Conservation (phyloP, 2,113 vertebrate species). For the Atractosteus spatula region DNA sequence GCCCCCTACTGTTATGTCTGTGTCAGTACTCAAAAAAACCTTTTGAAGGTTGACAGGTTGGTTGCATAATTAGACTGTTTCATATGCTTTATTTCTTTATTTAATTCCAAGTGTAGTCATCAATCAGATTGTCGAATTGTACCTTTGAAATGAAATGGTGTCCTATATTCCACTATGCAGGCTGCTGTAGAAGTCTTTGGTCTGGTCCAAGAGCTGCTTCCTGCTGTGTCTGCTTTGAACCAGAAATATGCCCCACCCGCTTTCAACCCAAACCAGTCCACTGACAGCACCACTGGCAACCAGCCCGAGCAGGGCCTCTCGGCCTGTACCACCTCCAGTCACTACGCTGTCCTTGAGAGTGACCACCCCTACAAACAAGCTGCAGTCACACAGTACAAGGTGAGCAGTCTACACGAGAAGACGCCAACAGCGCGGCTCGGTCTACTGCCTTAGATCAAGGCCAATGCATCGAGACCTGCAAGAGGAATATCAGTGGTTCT, state of each 20-base stretch:
- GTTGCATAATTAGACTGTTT: no score
- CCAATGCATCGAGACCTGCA: no score
- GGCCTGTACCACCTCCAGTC: slow-evolving; percentile 92
- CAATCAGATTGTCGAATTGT: no score
- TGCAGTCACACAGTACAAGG: slow-evolving; percentile 90
- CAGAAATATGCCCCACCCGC: slow-evolving; percentile 95
- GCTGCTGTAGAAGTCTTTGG: slow-evolving; percentile 97
- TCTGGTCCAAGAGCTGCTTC: slow-evolving; percentile 90
- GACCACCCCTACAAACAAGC: slow-evolving; percentile 97
- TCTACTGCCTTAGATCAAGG: no score
- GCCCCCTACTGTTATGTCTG: no score
- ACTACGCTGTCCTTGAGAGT: slow-evolving; percentile 92
- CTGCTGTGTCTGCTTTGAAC: slow-evolving; percentile 91
- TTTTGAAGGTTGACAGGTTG: no score
- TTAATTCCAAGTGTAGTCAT: no score
- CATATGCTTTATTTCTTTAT: no score
- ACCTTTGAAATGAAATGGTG: neutral
- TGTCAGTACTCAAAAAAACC: no score
- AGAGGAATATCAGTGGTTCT: no score
- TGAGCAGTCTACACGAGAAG: slow-evolving; percentile 32
- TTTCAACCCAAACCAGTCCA: slow-evolving; percentile 98
- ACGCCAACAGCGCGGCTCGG: no score
- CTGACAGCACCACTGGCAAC: slow-evolving; percentile 95
- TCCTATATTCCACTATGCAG: slow-evolving; percentile 50
- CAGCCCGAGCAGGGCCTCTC: slow-evolving; percentile 93